A percentile compares a stretch with the other conserved stretches of the same genome.
Conservation (phyloP, 1,140 invertebrate species). For the Drosophila nannoptera region DNA sequence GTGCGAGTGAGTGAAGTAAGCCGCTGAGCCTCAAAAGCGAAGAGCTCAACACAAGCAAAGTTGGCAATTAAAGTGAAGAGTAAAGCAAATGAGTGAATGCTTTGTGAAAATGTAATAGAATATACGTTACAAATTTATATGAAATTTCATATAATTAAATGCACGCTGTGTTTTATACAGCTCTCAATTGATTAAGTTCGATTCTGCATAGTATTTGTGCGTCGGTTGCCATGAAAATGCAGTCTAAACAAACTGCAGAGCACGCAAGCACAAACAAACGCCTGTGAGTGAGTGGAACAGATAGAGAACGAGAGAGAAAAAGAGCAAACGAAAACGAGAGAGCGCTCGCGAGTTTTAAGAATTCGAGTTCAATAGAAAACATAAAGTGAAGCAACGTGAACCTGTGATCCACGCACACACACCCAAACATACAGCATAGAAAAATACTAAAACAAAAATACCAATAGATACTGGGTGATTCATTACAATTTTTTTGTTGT, state of each 20-base stretch:
- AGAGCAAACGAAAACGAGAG: background rate
- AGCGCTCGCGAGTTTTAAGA: constrained; percentile 3
- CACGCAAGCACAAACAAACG: constrained; percentile 30
- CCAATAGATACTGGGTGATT: constrained; percentile 65
- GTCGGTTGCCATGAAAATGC: constrained; percentile 73
- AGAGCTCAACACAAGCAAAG: constrained; percentile 35
- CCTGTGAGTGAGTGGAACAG: constrained; percentile 17
- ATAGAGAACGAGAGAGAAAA: constrained; percentile 1
- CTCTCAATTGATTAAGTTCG: constrained; percentile 17
- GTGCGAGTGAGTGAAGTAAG: constrained; percentile 40
- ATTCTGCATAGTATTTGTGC: constrained; percentile 14
- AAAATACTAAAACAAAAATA: constrained; percentile 27
- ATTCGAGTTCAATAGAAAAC: constrained; percentile 36
- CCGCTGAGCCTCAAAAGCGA: constrained; percentile 19
- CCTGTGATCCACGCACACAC: constrained; percentile 26
- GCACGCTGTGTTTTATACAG: constrained; percentile 6
- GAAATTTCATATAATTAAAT: constrained; percentile 25
- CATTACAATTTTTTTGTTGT: constrained; percentile 20
- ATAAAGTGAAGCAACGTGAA: constrained; percentile 22
- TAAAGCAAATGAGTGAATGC: constrained; percentile 25
- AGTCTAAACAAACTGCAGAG: constrained; percentile 63
- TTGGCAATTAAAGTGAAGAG: constrained; percentile 19
- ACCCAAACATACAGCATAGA: background rate
- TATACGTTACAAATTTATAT: background rate
- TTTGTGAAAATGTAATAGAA: constrained; percentile 15